Conservation (phyloP, 2,113 vertebrate species). For the Thomomys bottae region DNA sequence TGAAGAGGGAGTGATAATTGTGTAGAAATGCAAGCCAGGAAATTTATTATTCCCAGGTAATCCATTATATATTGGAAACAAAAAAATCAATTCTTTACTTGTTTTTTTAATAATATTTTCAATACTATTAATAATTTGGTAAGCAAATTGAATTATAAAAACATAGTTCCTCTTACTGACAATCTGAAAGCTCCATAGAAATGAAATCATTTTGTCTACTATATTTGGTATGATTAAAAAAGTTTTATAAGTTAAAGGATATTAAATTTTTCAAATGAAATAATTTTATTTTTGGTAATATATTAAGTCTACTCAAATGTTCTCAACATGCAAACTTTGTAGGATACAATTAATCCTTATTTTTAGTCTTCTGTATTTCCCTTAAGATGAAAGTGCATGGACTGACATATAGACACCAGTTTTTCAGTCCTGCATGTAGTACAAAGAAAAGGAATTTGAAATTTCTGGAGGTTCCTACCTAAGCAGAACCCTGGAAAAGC, state of each 20-base stretch:
- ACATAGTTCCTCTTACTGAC: neutral
- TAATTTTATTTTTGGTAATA: neutral
- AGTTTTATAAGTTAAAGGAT: neutral
- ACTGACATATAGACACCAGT: neutral
- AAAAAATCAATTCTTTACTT: slow-evolving; percentile 25
- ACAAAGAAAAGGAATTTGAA: neutral
- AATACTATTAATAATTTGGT: slow-evolving; percentile 31
- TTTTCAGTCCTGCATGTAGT: neutral
- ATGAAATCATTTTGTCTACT: neutral
- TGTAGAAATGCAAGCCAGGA: slow-evolving; percentile 50
- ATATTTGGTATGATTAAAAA: slow-evolving; percentile 31
- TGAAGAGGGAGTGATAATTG: slow-evolving; percentile 37
- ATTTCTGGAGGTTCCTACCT: neutral
- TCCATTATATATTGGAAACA: slow-evolving; percentile 47
- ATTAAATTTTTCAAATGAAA: slow-evolving; percentile 14
- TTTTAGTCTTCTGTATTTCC: neutral
- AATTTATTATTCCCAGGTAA: slow-evolving; percentile 47
- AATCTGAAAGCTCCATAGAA: slow-evolving; percentile 30
- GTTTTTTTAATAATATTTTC: slow-evolving; percentile 44
- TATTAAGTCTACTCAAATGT: slow-evolving; percentile 20
- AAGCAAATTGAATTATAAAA: slow-evolving; percentile 24
- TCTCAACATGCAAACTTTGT: neutral
- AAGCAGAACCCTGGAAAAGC: neutral
- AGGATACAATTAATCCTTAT: neutral
- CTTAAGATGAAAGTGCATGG: neutral